Evolutionary conservation across 2,888 invertebrate genomes (phyloP), one percentile per base, ranked within the genome.

Genomic region (Pediacus dermestoides): DNA sequence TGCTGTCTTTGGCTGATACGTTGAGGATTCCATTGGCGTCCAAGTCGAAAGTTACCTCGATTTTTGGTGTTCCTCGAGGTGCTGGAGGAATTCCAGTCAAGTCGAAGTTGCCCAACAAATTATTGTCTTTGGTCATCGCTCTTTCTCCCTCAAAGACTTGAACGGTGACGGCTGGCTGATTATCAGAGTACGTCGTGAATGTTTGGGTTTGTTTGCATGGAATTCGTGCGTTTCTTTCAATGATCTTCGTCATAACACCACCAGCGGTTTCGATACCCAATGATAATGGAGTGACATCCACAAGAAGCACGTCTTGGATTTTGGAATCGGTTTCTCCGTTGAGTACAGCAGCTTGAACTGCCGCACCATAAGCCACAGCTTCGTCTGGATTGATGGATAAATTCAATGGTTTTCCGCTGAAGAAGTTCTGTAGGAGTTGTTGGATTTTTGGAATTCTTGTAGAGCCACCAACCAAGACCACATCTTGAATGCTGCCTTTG

Each of bases 381-480:
- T 67, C 67, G 37, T 67, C 67, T 21, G 67, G 67, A 37, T 67
- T 67, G 31, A 67, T 67, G 32, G 65, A 66, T 3, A 66, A 43
- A 39, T 67, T 67, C 31, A 67, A 38, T n/a, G 55, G 30, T 47
- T 66, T 67, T 2, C 77, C 85, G 50, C 77, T 77, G 74, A 88
- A 88, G 72, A 80, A 87, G 64, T 82, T 82, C 65, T 84, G 79
- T 15, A 88, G 70, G 48, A 88, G 64, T 42, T 70, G 80, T 67
- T 87, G 87, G 22, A 88, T 79, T 63, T 87, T 87, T 0, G 87
- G 88, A 37, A 88, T 87, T 42, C 86, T 77, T 1, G 83, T 87
- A 0, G 86, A 86, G 12, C 87, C 89, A 8, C 89, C 88, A 21
- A 88, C 88, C 16, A 89, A 71, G 0, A 89, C 88, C 2, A 89